Conservation (phyloP, 1,140 invertebrate genomes). For the Drosophila pseudoobscura region DNA sequence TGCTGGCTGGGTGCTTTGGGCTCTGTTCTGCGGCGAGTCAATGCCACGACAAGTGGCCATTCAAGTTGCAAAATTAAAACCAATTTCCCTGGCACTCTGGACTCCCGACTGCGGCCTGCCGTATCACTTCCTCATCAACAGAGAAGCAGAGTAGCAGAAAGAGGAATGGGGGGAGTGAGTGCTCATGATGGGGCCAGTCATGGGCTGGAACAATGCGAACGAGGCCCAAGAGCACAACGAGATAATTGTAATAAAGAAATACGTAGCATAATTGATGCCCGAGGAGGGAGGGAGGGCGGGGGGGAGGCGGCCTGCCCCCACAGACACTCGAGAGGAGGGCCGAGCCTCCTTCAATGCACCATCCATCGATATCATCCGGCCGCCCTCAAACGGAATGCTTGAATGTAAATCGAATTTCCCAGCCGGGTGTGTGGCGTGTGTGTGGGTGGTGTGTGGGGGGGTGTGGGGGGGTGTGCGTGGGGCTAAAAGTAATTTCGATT, state of each 20-base stretch:
- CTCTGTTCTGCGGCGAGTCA: constrained; percentile 10
- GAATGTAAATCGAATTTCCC: constrained; percentile 55
- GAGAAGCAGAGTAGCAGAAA: not conserved
- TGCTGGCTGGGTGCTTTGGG: not conserved
- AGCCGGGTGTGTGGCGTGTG: not conserved
- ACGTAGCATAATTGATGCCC: constrained; percentile 40
- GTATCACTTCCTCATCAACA: constrained; percentile 62
- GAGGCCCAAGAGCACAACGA: constrained; percentile 47
- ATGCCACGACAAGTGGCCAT: constrained; percentile 36
- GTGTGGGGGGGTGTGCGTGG: not conserved
- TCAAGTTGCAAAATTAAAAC: constrained; percentile 59
- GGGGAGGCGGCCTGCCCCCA: no score
- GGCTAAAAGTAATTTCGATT: constrained; percentile 55
- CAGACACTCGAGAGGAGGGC: not conserved
- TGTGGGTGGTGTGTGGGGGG: not conserved
- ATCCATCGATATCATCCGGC: not conserved
- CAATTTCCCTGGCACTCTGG: constrained; percentile 41
- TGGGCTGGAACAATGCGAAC: constrained; percentile 55
- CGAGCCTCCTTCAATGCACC: not conserved
- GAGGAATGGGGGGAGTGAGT: constrained; percentile 4
- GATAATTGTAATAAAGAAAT: constrained; percentile 70
- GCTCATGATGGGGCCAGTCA: constrained; percentile 19
- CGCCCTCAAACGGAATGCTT: constrained; percentile 23
- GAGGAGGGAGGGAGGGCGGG: not conserved
- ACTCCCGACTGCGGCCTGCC: constrained; percentile 39